A percentile compares a stretch with the other conserved stretches of the same genome.
These are phyloP conservation scores for Nycticorax nycticorax DNA, from an alignment of 2,113 vertebrate species.

Conservation along the genomic window DNA sequence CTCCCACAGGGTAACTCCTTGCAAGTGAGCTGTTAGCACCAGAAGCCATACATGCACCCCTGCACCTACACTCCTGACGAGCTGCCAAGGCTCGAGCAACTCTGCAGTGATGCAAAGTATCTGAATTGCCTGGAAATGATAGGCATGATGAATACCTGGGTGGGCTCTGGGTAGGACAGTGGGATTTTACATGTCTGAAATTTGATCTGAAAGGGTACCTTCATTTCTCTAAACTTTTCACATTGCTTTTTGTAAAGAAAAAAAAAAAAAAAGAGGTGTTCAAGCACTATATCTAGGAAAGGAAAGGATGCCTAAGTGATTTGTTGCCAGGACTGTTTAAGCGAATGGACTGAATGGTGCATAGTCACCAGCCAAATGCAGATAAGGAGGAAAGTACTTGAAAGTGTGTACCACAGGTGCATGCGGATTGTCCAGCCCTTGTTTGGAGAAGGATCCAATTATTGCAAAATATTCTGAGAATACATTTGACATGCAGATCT, in stretches of 20 bases:
- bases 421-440: not conserved
- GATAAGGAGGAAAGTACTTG: not conserved
- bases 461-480: not conserved
- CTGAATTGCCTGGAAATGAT: not conserved
- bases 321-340: not conserved
- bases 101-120: not conserved
- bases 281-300: not conserved
- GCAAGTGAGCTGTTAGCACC: not conserved
- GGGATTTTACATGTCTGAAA: not conserved
- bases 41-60: not conserved
- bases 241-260: not conserved
- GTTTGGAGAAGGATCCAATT: not conserved
- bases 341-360: not conserved
- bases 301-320: not conserved
- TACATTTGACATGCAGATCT: not conserved
- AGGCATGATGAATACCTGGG: not conserved
- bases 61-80: not conserved
- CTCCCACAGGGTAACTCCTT: not conserved
- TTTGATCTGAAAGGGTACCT: not conserved
- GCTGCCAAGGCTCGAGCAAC: not conserved
- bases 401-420: not conserved
- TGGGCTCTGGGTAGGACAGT: not conserved
- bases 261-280: not conserved
- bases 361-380: not conserved
- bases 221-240: not conserved